phyloP scores from a whole-genome alignment of 2,888 invertebrate genomes.

The Linyphia triangularis region DNA sequence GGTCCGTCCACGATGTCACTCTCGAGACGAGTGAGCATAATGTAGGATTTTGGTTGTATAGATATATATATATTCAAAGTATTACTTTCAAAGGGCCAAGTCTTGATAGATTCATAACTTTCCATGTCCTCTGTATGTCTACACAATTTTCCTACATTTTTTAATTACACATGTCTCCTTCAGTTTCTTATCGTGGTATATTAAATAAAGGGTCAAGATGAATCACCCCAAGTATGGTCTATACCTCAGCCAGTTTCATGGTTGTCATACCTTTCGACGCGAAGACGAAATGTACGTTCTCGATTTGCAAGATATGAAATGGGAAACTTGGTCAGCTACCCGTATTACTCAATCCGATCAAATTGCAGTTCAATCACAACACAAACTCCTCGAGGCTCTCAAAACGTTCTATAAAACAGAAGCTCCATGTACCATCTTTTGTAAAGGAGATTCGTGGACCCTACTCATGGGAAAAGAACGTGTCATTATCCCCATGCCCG shows the following conservation, averaged over 20 bases:
- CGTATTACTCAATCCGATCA: neutral
- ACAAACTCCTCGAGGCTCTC: neutral
- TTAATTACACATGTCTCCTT: too few relatives aligned
- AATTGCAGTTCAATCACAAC: neutral
- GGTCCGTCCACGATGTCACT: too few relatives aligned
- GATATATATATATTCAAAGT: too few relatives aligned
- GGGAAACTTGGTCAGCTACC: neutral
- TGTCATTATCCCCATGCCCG: neutral
- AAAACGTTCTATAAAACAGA: slow-evolving; percentile 2
- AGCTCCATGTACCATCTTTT: neutral
- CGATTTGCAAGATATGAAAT: neutral
- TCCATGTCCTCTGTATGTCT: too few relatives aligned
- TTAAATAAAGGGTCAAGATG: too few relatives aligned
- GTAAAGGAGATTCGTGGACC: neutral
- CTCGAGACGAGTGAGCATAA: too few relatives aligned
- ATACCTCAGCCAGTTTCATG: neutral
- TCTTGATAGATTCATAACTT: too few relatives aligned
- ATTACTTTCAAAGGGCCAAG: too few relatives aligned
- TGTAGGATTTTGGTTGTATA: too few relatives aligned
- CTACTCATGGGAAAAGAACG: neutral
- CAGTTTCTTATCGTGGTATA: too few relatives aligned
- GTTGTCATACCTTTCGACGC: neutral
- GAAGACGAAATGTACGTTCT: neutral
- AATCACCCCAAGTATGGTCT: neutral
- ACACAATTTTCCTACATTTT: too few relatives aligned